Evolutionary conservation across 1,140 invertebrate genomes (phyloP).

Genomic region (Araneus ventricosus): DNA sequence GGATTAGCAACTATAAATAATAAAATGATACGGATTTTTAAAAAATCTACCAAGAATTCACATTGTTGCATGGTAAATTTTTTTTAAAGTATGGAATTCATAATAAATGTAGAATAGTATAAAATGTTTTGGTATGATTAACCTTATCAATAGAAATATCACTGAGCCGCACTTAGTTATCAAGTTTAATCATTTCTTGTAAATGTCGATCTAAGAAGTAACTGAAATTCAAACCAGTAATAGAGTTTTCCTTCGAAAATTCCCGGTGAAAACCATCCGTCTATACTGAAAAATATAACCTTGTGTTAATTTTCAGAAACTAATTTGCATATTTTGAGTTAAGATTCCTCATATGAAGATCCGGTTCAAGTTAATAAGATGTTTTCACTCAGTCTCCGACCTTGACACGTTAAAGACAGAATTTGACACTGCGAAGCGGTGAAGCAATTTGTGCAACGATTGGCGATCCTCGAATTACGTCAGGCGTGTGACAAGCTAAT

Average conservation of each 20-base stretch:
- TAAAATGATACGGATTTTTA: no score
- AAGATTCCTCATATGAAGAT: neutral
- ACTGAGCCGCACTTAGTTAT: no score
- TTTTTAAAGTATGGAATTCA: no score
- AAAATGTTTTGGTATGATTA: no score
- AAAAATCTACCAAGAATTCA: no score
- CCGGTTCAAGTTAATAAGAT: constrained; percentile 13
- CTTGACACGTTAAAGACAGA: neutral
- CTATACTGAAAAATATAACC: neutral
- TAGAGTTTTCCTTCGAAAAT: neutral
- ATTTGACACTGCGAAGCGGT: neutral
- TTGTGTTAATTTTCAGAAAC: neutral
- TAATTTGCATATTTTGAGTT: neutral
- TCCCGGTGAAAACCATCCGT: neutral
- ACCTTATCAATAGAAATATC: no score
- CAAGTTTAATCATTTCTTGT: no score
- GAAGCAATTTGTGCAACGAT: neutral
- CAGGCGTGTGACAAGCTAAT: neutral
- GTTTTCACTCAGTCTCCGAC: neutral
- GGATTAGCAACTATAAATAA: no score
- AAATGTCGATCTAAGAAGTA: no score
- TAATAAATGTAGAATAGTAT: no score
- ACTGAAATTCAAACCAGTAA: no score
- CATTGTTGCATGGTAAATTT: no score
- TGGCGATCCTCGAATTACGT: neutral